Conservation (phyloP, 64 coral and sea anemone genomes). For the Catalaphyllia jardinei region DNA sequence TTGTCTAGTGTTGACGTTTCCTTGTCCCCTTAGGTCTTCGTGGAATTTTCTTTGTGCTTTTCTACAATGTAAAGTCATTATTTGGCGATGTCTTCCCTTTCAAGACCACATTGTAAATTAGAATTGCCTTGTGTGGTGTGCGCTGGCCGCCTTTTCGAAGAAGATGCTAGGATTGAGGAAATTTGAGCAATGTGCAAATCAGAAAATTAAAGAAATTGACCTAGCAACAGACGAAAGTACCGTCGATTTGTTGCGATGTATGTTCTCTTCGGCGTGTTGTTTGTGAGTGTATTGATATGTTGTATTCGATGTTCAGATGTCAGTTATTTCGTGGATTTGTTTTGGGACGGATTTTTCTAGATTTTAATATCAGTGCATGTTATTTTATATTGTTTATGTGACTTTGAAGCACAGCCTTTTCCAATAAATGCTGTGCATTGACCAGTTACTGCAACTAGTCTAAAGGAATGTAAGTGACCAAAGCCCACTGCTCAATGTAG, state of each 20-base stretch:
- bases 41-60: no score
- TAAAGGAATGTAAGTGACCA: neutral
- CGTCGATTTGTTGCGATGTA: no score
- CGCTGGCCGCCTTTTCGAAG: neutral
- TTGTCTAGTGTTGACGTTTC: no score
- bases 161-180: neutral
- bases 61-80: no score
- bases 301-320: neutral
- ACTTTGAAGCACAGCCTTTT: constrained; percentile 17
- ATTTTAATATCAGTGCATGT: neutral
- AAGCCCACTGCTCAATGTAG: neutral
- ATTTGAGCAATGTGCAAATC: neutral
- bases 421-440: constrained; percentile 21
- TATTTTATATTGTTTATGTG: constrained; percentile 18
- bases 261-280: no score
- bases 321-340: neutral
- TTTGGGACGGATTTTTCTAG: constrained; percentile 1
- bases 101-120: neutral
- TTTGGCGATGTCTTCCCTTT: no score
- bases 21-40: no score
- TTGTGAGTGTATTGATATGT: neutral
- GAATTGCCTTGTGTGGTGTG: neutral
- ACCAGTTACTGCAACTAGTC: neutral
- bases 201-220: neutral
- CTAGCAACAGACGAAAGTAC: no score